Conservation (phyloP, 2,888 invertebrate genomes). For the Hypselothyrea guttata region DNA sequence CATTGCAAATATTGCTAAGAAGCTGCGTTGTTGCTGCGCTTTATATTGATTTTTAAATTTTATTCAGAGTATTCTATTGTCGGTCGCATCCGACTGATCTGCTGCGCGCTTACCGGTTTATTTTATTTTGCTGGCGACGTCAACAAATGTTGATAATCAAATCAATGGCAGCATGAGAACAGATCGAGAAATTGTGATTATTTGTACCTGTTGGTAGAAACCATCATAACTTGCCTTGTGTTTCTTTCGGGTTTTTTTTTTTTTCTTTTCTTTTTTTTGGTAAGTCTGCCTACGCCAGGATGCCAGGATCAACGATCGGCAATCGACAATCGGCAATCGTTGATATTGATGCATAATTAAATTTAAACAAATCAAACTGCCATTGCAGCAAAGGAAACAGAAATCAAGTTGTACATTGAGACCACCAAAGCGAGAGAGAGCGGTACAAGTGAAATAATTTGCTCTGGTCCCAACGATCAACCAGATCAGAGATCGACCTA, state of each 20-base stretch:
- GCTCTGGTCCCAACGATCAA: conserved; percentile 52
- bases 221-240: conserved; percentile 66
- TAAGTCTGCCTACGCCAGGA: conserved; percentile 46
- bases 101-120: no score
- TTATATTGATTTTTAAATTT: no score
- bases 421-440: conserved; percentile 67
- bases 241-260: not conserved
- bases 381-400: conserved; percentile 75
- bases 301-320: conserved; percentile 21
- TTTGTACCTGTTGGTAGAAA: conserved; percentile 29
- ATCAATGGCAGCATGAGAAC: conserved; percentile 55
- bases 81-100: no score
- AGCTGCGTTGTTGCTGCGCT: no score
- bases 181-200: conserved; percentile 50
- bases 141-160: conserved; percentile 66
- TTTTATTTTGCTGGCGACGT: conserved; percentile 22
- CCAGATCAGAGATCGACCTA: conserved; percentile 55
- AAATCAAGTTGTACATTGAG: conserved; percentile 74
- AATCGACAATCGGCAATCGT: conserved; percentile 61
- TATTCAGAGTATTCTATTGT: no score
- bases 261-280: conserved; percentile 2
- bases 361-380: conserved; percentile 78
- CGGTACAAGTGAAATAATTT: conserved; percentile 74
- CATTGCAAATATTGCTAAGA: no score
- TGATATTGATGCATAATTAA: conserved; percentile 71